A percentile compares a stretch with the other conserved stretches of the same genome.
Conservation (phyloP, 2,888 invertebrate genomes). For the Mesochorus sp. region DNA sequence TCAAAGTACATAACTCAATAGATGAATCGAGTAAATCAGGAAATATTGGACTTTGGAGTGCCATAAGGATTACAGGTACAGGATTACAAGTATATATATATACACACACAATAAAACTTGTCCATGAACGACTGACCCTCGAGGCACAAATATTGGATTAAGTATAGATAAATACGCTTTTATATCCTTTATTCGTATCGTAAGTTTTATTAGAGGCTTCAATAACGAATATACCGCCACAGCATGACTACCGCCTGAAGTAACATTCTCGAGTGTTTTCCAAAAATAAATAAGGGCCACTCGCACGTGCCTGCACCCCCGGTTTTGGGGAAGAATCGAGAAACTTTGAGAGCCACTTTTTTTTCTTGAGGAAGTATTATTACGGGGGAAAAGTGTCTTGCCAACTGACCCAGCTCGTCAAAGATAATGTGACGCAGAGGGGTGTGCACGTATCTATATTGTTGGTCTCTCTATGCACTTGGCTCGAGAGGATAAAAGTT, state of each 20-base stretch:
- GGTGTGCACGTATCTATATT: slow-evolving; percentile 55
- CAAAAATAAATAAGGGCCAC: slow-evolving; percentile 18
- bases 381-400: slow-evolving; percentile 19
- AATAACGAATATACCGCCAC: background rate
- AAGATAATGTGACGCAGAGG: too few relatives aligned
- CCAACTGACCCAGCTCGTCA: slow-evolving; percentile 72
- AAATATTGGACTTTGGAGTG: slow-evolving; percentile 14
- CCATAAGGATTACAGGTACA: slow-evolving; percentile 2
- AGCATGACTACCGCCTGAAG: slow-evolving; percentile 28
- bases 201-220: slow-evolving; percentile 15
- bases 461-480: slow-evolving; percentile 56
- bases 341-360: slow-evolving; percentile 22
- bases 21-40: background rate
- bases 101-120: background rate
- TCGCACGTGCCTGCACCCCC: slow-evolving; percentile 47
- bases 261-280: slow-evolving; percentile 30
- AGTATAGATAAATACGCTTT: background rate
- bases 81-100: slow-evolving; percentile 30
- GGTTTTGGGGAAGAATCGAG: background rate
- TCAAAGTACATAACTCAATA: background rate
- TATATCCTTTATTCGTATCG: too few relatives aligned
- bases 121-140: background rate
- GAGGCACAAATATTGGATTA: slow-evolving; percentile 3
- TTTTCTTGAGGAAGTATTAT: slow-evolving; percentile 17
- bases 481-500: slow-evolving; percentile 24